Conservation (phyloP, 2,888 invertebrate species). For the Oscheius sp. region DNA sequence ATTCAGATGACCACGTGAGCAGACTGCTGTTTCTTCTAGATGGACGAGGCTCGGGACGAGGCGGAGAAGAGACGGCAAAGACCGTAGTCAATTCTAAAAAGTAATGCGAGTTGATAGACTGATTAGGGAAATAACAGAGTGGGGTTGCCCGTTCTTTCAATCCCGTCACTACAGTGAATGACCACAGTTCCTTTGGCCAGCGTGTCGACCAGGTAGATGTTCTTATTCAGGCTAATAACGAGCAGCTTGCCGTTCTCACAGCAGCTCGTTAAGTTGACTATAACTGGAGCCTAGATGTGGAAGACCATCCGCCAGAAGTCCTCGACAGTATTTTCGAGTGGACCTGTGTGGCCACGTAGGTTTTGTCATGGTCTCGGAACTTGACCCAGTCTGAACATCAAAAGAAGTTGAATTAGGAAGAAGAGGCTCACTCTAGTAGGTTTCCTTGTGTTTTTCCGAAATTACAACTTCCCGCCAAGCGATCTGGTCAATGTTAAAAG, state of each 20-base stretch:
- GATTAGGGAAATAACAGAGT: background rate
- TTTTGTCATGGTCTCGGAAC: conserved; percentile 43
- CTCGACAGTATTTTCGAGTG: conserved; percentile 20
- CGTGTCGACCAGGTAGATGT: background rate
- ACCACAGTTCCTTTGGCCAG: background rate
- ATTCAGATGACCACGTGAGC: background rate
- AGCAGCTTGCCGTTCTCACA: conserved; percentile 21
- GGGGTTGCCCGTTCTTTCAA: background rate
- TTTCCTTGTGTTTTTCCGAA: background rate
- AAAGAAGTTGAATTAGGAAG: too few relatives aligned
- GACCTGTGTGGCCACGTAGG: conserved; percentile 52
- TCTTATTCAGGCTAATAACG: background rate
- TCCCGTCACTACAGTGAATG: conserved; percentile 3
- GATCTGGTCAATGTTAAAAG: too few relatives aligned
- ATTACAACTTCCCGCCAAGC: too few relatives aligned
- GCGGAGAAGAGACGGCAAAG: background rate
- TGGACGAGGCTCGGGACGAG: conserved; percentile 1
- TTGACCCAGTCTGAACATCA: conserved; percentile 39
- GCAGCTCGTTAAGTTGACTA: conserved; percentile 25
- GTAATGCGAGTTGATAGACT: too few relatives aligned
- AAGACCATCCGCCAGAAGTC: conserved; percentile 36
- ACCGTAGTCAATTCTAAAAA: background rate
- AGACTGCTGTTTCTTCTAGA: background rate
- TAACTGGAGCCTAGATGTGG: conserved; percentile 20
- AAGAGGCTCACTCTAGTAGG: background rate